Evolutionary conservation across 2,888 invertebrate genomes (phyloP).

Genomic region (Euproctis similis): DNA sequence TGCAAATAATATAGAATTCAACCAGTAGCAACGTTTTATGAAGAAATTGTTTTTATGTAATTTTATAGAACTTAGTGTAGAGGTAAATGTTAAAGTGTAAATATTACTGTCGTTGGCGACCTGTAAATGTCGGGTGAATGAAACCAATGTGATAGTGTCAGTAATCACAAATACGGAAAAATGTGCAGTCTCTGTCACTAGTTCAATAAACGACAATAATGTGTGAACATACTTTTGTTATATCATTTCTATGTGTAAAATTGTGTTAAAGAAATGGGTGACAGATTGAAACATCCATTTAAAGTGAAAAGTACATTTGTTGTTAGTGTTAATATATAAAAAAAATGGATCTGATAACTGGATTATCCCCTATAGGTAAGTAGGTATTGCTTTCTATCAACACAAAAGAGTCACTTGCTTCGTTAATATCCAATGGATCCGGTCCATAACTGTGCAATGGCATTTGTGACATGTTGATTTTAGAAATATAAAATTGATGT

Average conservation of each 20-base stretch:
- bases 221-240: slow-evolving; percentile 18
- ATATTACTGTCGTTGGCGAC: slow-evolving; percentile 14
- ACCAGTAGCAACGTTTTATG: no score
- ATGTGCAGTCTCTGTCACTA: slow-evolving; percentile 46
- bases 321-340: slow-evolving; percentile 28
- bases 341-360: slow-evolving; percentile 64
- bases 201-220: slow-evolving; percentile 22
- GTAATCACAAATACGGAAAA: slow-evolving; percentile 47
- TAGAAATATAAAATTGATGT: no score
- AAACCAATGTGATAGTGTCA: slow-evolving; percentile 26
- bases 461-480: no score
- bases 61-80: no score
- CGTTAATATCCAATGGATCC: slow-evolving; percentile 16
- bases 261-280: slow-evolving; percentile 66
- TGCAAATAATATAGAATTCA: slow-evolving; percentile 18
- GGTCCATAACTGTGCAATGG: slow-evolving; percentile 19
- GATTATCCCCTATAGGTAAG: slow-evolving; percentile 62
- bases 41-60: no score
- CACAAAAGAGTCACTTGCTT: slow-evolving; percentile 19
- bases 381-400: slow-evolving; percentile 26
- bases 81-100: slow-evolving; percentile 2
- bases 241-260: slow-evolving; percentile 26
- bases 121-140: slow-evolving; percentile 29
- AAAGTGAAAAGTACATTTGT: slow-evolving; percentile 58
- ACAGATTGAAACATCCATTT: slow-evolving; percentile 61